Conservation (phyloP, 2,113 vertebrate species). For the Sigmodon hispidus region DNA sequence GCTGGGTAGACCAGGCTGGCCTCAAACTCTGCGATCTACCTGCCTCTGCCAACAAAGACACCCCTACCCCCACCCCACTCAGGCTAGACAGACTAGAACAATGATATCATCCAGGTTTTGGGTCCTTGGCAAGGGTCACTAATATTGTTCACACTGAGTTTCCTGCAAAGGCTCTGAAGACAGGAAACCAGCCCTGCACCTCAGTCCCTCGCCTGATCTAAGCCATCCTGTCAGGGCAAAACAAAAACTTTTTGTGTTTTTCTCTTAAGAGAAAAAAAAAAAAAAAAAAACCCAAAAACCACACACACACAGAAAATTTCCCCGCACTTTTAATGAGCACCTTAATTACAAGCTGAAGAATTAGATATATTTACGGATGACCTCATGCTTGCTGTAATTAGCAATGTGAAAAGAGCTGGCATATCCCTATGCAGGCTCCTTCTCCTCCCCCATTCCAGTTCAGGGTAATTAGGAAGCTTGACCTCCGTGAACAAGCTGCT, state of each 20-base stretch:
- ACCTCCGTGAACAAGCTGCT: constrained; percentile 56
- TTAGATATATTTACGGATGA: constrained; percentile 60
- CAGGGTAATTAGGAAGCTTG: constrained; percentile 64
- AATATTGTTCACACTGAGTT: constrained; percentile 74
- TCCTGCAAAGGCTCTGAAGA: constrained; percentile 71
- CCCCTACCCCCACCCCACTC: not conserved
- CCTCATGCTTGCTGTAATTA: constrained; percentile 75
- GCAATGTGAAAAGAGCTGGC: constrained; percentile 56
- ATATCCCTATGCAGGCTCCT: constrained; percentile 7
- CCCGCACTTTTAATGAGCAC: constrained; percentile 67
- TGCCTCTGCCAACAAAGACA: not conserved
- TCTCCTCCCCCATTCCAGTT: not conserved
- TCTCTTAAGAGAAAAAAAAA: not conserved
- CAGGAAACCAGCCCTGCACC: constrained; percentile 75
- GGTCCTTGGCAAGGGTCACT: constrained; percentile 66
- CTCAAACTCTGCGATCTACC: not conserved
- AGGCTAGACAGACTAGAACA: constrained; percentile 49
- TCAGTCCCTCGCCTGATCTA: constrained; percentile 59
- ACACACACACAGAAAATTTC: not conserved
- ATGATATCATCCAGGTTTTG: constrained; percentile 70
- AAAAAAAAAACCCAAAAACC: too few relatives aligned
- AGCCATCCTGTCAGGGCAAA: constrained; percentile 65
- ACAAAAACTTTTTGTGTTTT: constrained; percentile 76
- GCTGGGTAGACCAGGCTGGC: not conserved
- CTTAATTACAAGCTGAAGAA: constrained; percentile 75